Conservation (phyloP, 1,140 invertebrate genomes). For the Heterodera carotae region DNA sequence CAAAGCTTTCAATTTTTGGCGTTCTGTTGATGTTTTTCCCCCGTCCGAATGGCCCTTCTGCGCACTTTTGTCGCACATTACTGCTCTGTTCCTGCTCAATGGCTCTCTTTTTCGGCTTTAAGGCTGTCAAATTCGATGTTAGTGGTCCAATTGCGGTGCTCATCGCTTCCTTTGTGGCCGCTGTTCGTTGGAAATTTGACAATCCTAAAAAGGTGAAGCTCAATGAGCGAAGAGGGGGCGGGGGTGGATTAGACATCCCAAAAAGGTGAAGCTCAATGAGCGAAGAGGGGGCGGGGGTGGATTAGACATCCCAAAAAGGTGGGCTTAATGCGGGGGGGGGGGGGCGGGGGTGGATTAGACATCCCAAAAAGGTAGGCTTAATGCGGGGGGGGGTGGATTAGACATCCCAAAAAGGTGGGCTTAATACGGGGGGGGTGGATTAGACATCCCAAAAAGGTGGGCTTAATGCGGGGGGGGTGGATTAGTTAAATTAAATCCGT, state of each 20-base stretch:
- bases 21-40: constrained; percentile 32
- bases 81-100: constrained; percentile 36
- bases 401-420: no score
- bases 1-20: constrained; percentile 27
- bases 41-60: not conserved
- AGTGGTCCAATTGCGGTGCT: constrained; percentile 69
- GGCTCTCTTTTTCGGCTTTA: constrained; percentile 37
- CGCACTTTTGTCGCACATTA: constrained; percentile 34
- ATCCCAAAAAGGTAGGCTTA: no score
- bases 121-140: constrained; percentile 27
- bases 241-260: no score
- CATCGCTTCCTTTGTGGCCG: constrained; percentile 72
- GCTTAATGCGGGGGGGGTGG: constrained; percentile 65
- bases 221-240: no score
- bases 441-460: not conserved
- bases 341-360: constrained; percentile 50
- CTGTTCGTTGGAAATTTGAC: constrained; percentile 79
- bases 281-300: no score
- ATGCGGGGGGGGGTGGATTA: no score
- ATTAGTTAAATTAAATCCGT: no score
- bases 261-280: no score
- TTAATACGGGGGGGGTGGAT: constrained; percentile 65
- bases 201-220: constrained; percentile 76
- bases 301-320: no score
- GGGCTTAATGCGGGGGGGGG: no score